Base-by-base conservation (phyloP, 2,113 vertebrate genomes). In the Dicaeum eximium region DNA sequence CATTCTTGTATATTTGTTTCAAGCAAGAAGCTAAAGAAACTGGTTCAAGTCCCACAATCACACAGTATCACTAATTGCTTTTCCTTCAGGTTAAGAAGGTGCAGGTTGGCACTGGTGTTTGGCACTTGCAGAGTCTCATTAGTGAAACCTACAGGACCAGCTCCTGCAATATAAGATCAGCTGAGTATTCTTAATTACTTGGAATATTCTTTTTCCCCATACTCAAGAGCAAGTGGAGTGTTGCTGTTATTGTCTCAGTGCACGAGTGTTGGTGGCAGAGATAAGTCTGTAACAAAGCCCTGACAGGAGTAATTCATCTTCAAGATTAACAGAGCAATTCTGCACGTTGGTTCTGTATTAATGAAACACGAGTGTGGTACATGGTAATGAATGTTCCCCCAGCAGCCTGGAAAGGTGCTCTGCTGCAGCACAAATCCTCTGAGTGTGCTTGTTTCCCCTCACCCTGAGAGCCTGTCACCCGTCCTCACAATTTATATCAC, bases 251-350 rank as follows among this genome's bases (percentile, higher is more conserved):
- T 90, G 33, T 84, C 53, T 84, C n/a, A 37, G 56, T 1, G 1
- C 24, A 35, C 4, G 3, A 17, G 48, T 84, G 31, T 35, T 78
- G 66, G 57, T 31, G 13, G 35, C 42, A 50, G 50, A 88, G 87
- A 92, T 90, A 92, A 50, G 44, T 30, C 47, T 58, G 40, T 61
- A 70, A 91, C 79, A 94, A 90, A 94, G 81, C 60, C 67, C 66
- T 94, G 85, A 87, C 54, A 42, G 31, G 33, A 83, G 80, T 56
- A 58, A 50, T 95, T 93, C 35, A 19, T 96, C 90, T 96, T 79
- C 61, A 73, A 89, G 92, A 94, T 90, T 81, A 94, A 93, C 6
- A 1, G 60, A 70, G 81, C 17, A 83, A 86, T 88, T 96, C 72
- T 78, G 15, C 50, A 20, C 27, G 10, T 20, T 37, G 45, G 82